Base-by-base conservation (phyloP, 2,797 vertebrate genomes). In the Ctenopoma multispine region DNA sequence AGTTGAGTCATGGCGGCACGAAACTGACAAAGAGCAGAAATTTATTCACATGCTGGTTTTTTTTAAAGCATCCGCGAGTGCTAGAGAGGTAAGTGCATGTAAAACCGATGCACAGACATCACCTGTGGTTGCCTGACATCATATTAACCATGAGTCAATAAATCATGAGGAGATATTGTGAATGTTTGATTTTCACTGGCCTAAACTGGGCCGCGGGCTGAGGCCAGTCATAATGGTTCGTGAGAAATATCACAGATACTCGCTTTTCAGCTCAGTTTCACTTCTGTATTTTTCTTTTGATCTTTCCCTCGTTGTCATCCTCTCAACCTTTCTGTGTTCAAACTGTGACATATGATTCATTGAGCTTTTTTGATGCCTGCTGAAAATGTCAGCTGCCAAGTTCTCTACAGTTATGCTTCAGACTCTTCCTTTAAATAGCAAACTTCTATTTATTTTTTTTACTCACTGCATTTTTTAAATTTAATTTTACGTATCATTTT, bases 1-100 rank as follows among this genome's bases (percentile, higher is more conserved):
- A 54, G 78, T 55, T 89, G 86, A 90, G 77, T 90, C 86, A 89
- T 11, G 34, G 48, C 29, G 23, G 41, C 31, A 49, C 17, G 70
- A 85, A 89, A 87, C 60, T 36, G 69, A 86, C 74, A 77, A 40
- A 38, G 29, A 82, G 56, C 63, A 65, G 57, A 70, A 63, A 79
- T 59, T 58, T 51, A 41, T 69, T 47, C 50, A 64, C 57, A 48
- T 38, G 38, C 59, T 34, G 44, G 6, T 61, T 44, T 55, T 61
- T 44, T 55, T 63, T 62, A 50, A 82, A 20, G 50, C 77, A 62
- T 69, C 63, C 61, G 49, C 51, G 77, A 72, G 72, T 75, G 79
- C 14, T 41, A 72, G 58, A 81, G 71, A 81, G 66, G 60, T 48
- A 51, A 5, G 65, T 68, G 53, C 60, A 49, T 34, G 71, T 57